These are phyloP conservation scores for Phalacrocorax carbo DNA, from an alignment of 2,113 vertebrate genomes.

Conservation along the genomic window DNA sequence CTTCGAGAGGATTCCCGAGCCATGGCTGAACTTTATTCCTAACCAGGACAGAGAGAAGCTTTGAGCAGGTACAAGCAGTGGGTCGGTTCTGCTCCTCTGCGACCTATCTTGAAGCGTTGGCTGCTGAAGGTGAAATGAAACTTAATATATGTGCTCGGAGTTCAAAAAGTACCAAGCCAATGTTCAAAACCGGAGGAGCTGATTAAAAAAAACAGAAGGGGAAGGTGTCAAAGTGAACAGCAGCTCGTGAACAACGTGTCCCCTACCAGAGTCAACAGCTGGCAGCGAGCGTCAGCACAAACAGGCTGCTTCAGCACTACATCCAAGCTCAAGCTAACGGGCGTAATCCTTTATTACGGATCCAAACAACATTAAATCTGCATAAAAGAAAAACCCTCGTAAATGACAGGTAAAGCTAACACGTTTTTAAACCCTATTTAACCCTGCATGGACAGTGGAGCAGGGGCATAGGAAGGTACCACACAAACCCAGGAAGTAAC, in stretches of 20 bases:
- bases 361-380: neutral
- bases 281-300: neutral
- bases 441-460: neutral
- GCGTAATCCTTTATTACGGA: neutral
- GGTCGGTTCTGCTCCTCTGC: neutral
- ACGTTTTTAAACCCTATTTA: neutral
- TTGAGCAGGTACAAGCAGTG: neutral
- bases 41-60: constrained; percentile 4
- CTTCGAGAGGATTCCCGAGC: constrained; percentile 26
- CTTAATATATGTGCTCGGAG: neutral
- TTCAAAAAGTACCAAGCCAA: neutral
- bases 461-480: neutral
- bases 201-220: neutral
- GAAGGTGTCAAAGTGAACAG: neutral
- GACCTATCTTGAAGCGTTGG: neutral
- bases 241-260: neutral
- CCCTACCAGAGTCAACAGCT: neutral
- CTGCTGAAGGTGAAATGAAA: constrained; percentile 22
- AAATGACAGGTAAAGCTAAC: neutral
- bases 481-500: neutral
- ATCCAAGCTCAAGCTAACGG: neutral
- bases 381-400: neutral
- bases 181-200: neutral
- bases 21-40: neutral
- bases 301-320: neutral